Conservation (phyloP, 2,113 vertebrate genomes). For the Epinephelus cyanopodus region DNA sequence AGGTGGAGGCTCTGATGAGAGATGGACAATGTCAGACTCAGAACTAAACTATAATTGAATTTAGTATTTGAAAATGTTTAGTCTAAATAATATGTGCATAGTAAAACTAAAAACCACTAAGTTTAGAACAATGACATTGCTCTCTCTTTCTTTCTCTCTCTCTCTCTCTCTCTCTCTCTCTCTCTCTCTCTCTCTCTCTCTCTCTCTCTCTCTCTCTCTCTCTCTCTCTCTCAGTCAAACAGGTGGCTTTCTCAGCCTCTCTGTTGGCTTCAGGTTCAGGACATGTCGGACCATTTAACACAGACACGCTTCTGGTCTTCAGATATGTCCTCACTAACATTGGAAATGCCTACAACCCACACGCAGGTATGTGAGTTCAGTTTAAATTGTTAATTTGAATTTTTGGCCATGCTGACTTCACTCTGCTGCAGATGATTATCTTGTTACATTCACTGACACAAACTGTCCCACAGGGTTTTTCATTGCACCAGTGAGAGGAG, state of each 20-base stretch:
- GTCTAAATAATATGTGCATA: no score
- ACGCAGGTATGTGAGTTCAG: slow-evolving; percentile 37
- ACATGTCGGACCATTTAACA: slow-evolving; percentile 23
- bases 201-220: no score
- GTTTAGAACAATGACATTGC: no score
- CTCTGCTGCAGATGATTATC: background rate
- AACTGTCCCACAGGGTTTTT: slow-evolving; percentile 42
- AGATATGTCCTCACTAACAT: slow-evolving; percentile 19
- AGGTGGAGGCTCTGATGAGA: no score
- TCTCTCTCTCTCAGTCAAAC: slow-evolving; percentile 28
- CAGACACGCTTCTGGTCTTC: slow-evolving; percentile 29
- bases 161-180: background rate
- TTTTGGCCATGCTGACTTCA: background rate
- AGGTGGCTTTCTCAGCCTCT: slow-evolving; percentile 61
- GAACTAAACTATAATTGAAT: background rate
- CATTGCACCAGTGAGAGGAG: no score
- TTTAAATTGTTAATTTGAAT: background rate
- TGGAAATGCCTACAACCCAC: slow-evolving; percentile 57
- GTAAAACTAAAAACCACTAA: no score
- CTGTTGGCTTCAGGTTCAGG: background rate
- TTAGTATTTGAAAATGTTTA: no score
- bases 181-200: background rate
- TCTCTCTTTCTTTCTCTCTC: background rate
- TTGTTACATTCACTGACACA: background rate
- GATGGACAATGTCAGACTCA: no score